Percentiles rank a stretch among this genome's conserved stretches.
Evolutionary conservation across 2,113 vertebrate species (phyloP).

Genomic region (Actenoides hombroni): DNA sequence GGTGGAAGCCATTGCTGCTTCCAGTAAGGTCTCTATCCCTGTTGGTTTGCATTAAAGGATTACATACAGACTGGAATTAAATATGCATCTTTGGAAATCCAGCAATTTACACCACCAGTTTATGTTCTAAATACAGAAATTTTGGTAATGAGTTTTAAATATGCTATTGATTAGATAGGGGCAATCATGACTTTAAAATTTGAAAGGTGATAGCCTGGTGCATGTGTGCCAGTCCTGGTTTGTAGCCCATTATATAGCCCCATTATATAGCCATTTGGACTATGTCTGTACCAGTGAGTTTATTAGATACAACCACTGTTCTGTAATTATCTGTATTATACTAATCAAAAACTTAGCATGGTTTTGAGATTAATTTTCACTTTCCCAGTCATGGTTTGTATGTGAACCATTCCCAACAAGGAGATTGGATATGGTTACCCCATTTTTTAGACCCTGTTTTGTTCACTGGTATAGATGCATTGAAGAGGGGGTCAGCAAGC

Average conservation of each 20-base stretch:
- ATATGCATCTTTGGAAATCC: background rate
- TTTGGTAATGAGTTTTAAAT: background rate
- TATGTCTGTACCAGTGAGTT: background rate
- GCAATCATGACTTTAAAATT: background rate
- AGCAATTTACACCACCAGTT: background rate
- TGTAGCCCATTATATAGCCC: background rate
- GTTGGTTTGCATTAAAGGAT: background rate
- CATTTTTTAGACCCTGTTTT: background rate
- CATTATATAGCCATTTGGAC: background rate
- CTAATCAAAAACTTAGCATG: background rate
- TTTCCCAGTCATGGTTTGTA: background rate
- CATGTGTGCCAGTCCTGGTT: background rate
- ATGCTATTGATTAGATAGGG: background rate
- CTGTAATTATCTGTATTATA: background rate
- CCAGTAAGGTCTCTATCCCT: background rate
- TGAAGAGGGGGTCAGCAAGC: background rate
- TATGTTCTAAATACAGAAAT: background rate
- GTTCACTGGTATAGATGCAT: background rate
- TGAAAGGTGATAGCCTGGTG: background rate
- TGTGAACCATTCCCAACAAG: background rate
- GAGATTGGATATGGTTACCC: background rate
- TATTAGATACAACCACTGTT: background rate
- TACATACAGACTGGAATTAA: background rate
- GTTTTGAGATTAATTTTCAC: background rate
- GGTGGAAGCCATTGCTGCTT: background rate